phyloP scores from a whole-genome alignment of 2,113 vertebrate genomes.

The Tretioscincus oriximinensis region DNA sequence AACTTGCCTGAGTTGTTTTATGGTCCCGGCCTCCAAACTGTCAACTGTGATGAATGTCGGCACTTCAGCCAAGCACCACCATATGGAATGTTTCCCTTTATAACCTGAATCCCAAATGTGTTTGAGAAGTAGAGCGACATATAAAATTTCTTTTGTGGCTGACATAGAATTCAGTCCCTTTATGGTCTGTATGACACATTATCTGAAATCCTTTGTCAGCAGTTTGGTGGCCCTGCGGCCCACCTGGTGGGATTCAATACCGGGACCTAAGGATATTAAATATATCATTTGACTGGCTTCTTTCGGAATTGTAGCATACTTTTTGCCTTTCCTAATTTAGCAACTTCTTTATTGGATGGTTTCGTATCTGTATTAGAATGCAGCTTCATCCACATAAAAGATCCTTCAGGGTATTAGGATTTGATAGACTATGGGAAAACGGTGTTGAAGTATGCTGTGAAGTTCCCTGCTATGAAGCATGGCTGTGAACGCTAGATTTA shows the following conservation, averaged over 20 bases:
- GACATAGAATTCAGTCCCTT: neutral
- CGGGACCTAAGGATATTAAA: neutral
- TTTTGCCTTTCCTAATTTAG: neutral
- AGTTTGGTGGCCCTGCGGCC: neutral
- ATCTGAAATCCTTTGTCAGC: neutral
- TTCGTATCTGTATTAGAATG: neutral
- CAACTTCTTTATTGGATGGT: neutral
- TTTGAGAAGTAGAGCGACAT: conserved; percentile 1
- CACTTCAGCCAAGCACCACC: neutral
- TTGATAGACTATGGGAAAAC: neutral
- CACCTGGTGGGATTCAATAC: neutral
- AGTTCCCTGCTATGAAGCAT: no score
- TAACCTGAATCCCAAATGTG: conserved; percentile 5
- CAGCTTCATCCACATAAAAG: neutral
- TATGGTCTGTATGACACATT: neutral
- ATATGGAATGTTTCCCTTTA: neutral
- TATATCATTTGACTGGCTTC: neutral
- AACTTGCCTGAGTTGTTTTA: neutral
- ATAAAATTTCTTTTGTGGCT: neutral
- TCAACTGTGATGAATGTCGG: neutral
- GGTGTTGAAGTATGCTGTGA: no score
- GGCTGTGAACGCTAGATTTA: no score
- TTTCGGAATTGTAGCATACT: neutral
- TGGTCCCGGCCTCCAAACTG: neutral
- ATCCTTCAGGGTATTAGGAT: neutral